Conservation (phyloP, 2,113 vertebrate species). For the Zeus faber region DNA sequence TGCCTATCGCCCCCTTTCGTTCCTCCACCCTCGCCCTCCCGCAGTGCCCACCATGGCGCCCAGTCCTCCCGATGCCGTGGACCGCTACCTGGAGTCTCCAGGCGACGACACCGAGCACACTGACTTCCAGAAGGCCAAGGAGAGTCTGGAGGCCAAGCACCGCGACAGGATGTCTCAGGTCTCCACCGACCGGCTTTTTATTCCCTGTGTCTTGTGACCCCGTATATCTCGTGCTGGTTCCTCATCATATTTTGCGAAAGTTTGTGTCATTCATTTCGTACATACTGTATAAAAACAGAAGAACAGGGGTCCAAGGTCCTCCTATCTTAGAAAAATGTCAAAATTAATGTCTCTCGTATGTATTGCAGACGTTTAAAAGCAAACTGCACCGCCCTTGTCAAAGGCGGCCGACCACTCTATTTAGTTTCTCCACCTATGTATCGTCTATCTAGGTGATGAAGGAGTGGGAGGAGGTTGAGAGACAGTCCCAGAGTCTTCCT, state of each 20-base stretch:
- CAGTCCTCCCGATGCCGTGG: constrained; percentile 87
- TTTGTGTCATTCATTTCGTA: too few relatives aligned
- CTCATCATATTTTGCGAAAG: too few relatives aligned
- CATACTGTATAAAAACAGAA: too few relatives aligned
- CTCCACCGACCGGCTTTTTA: constrained; percentile 17
- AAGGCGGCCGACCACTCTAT: too few relatives aligned
- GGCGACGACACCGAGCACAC: constrained; percentile 90
- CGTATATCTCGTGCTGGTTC: too few relatives aligned
- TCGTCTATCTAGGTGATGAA: constrained; percentile 84
- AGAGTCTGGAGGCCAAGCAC: constrained; percentile 92
- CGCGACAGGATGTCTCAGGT: constrained; percentile 93
- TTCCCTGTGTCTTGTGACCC: too few relatives aligned
- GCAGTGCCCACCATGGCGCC: constrained; percentile 84
- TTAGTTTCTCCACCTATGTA: neutral
- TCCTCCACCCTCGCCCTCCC: neutral
- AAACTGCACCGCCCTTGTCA: too few relatives aligned
- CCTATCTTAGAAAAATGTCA: too few relatives aligned
- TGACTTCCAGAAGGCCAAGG: constrained; percentile 94
- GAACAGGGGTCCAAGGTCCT: too few relatives aligned
- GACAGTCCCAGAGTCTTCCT: constrained; percentile 89
- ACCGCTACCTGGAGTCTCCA: constrained; percentile 91
- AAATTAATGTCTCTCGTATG: too few relatives aligned
- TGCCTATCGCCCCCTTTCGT: neutral
- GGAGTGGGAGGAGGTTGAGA: constrained; percentile 97
- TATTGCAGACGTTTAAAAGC: too few relatives aligned